These are phyloP conservation scores for Acrobasis consociella DNA, from an alignment of 2,888 invertebrate species.

Conservation along the genomic window DNA sequence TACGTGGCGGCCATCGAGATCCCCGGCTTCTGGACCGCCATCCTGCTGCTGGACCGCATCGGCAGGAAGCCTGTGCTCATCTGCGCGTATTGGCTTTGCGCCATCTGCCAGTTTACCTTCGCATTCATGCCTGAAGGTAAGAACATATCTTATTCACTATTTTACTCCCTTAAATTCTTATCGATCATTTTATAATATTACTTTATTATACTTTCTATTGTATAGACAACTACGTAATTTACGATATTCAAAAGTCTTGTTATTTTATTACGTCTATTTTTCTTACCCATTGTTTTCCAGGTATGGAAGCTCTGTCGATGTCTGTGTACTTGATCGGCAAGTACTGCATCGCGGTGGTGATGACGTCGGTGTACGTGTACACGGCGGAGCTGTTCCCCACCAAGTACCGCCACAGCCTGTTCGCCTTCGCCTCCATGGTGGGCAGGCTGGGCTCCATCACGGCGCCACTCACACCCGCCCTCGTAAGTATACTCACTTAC, in stretches of 20 bases:
- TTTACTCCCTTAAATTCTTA: background rate
- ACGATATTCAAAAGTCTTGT: too few species aligned
- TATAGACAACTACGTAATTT: too few species aligned
- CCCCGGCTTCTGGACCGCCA: constrained; percentile 87
- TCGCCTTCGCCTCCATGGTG: constrained; percentile 86
- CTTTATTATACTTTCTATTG: too few species aligned
- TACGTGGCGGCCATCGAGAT: constrained; percentile 86
- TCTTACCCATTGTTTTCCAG: constrained; percentile 36
- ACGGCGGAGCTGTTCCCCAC: constrained; percentile 87
- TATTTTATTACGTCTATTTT: too few species aligned
- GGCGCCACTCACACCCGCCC: constrained; percentile 85
- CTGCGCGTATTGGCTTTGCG: constrained; percentile 84
- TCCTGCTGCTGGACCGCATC: constrained; percentile 83
- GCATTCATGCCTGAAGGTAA: constrained; percentile 74
- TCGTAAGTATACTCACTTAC: constrained; percentile 70
- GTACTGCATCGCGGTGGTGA: constrained; percentile 85
- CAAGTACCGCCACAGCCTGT: constrained; percentile 84
- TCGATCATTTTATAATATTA: too few species aligned
- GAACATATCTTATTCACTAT: background rate
- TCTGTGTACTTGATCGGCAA: constrained; percentile 84
- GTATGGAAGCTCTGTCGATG: constrained; percentile 63
- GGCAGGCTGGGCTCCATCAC: constrained; percentile 86
- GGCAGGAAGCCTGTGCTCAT: constrained; percentile 85
- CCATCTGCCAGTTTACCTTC: constrained; percentile 83
- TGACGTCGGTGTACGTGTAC: constrained; percentile 85